Base-by-base conservation (phyloP, 1,140 invertebrate species). In the Leucophenga varia region DNA sequence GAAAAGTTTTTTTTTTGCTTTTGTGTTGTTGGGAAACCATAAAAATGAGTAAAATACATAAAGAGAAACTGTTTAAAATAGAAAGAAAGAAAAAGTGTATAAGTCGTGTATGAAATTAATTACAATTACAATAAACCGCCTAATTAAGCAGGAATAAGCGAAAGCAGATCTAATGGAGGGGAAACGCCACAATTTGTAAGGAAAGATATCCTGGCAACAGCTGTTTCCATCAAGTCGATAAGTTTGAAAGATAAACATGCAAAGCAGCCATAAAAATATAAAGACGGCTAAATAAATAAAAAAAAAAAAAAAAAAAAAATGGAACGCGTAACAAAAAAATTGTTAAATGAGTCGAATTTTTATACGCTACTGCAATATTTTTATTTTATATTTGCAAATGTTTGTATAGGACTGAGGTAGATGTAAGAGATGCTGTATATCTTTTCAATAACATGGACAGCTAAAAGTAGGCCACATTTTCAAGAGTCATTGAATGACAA, bases 51-150 rank as follows among this genome's bases (percentile, higher is more conserved):
- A n/a, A n/a, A n/a, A n/a, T n/a, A n/a, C n/a, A n/a, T n/a, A n/a
- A n/a, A n/a, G n/a, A n/a, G n/a, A n/a, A n/a, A n/a, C n/a, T n/a
- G n/a, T n/a, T n/a, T n/a, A n/a, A n/a, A n/a, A n/a, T n/a, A n/a
- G n/a, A n/a, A n/a, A n/a, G n/a, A 17, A 18, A 16, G 3, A 47
- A 7, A 10, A 34, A 39, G 38, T 28, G 41, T 8, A 4, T 10
- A 9, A 14, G 38, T 28, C 36, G 39, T 13, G 21, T 22, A 43
- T 35, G 38, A 48, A 64, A 59, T 73, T 70, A 73, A 73, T 73
- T 70, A 73, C 70, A 68, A 63, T 70, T 72, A 73, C 60, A 72
- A 73, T 72, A 64, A 70, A 59, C 54, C 53, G 61, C 57, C 65
- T 73, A 67, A 73, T 73, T 73, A 68, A 52, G 34, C 54, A 43